Percentiles rank a stretch among this genome's conserved stretches.
Conservation (phyloP, 2,888 invertebrate species). For the Agriopis leucophaearia region DNA sequence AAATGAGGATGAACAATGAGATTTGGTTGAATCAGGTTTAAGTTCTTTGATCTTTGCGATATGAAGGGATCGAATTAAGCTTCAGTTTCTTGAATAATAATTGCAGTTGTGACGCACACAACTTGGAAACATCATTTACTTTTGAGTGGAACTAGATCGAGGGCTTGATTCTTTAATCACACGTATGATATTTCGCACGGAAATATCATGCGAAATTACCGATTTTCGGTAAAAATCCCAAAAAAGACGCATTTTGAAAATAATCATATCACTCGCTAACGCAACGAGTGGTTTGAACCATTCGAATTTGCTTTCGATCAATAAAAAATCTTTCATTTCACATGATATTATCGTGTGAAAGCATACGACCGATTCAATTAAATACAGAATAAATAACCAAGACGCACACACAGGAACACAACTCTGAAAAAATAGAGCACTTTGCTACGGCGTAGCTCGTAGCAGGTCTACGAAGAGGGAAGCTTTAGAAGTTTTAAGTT, state of each 20-base stretch:
- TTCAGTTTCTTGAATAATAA: neutral
- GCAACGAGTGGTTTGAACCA: too few relatives aligned
- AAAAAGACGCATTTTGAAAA: too few relatives aligned
- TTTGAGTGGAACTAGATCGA: neutral
- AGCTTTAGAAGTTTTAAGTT: conserved; percentile 11
- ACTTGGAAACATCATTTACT: neutral
- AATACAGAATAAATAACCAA: neutral
- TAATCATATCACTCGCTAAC: too few relatives aligned
- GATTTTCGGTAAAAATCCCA: too few relatives aligned
- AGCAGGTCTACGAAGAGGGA: conserved; percentile 46
- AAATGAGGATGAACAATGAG: conserved; percentile 39
- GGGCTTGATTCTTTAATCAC: too few relatives aligned
- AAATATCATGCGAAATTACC: too few relatives aligned
- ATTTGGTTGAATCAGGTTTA: conserved; percentile 42
- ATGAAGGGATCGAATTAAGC: neutral
- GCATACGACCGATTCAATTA: neutral
- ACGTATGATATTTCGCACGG: too few relatives aligned
- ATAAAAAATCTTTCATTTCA: too few relatives aligned
- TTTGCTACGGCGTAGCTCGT: conserved; percentile 58
- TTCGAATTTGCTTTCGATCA: too few relatives aligned
- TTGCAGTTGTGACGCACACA: neutral
- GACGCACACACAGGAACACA: neutral
- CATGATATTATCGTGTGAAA: too few relatives aligned
- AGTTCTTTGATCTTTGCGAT: conserved; percentile 24
- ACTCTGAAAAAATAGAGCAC: conserved; percentile 7